phyloP scores from a whole-genome alignment of 2,888 invertebrate species.

The Noctua janthe region DNA sequence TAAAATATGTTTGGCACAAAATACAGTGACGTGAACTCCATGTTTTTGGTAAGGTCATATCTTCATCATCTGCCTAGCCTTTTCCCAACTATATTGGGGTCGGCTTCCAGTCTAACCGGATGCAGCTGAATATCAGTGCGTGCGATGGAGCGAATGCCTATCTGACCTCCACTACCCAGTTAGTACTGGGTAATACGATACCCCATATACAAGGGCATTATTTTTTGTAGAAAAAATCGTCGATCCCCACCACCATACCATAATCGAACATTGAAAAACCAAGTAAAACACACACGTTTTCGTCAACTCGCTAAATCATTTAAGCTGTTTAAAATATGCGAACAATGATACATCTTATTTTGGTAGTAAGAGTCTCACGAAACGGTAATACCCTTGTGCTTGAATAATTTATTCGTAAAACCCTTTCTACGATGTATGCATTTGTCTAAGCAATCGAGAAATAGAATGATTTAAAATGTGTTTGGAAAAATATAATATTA shows the following conservation, averaged over 20 bases:
- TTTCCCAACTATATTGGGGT: too few relatives aligned
- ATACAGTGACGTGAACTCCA: background rate
- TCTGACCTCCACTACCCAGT: too few relatives aligned
- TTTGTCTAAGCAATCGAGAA: conserved; percentile 41
- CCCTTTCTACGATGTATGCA: conserved; percentile 30
- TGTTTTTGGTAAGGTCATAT: background rate
- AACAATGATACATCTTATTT: conserved; percentile 32
- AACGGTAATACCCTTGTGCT: conserved; percentile 33
- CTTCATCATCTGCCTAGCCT: too few relatives aligned
- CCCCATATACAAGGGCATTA: too few relatives aligned
- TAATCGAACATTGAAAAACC: background rate
- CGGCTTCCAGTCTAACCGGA: too few relatives aligned
- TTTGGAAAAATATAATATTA: background rate
- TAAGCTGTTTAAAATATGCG: conserved; percentile 34
- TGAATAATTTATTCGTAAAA: conserved; percentile 52
- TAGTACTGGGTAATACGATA: too few relatives aligned
- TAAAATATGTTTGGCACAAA: background rate
- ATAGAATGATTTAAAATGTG: conserved; percentile 23
- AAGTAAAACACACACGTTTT: background rate
- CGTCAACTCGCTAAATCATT: conserved; percentile 18
- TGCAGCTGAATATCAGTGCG: too few relatives aligned
- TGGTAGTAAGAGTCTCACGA: background rate
- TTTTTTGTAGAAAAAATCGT: background rate
- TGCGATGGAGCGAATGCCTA: too few relatives aligned
- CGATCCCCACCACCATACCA: background rate